Base-by-base conservation (phyloP, 1,140 invertebrate species). In the Drosophila bocqueti region DNA sequence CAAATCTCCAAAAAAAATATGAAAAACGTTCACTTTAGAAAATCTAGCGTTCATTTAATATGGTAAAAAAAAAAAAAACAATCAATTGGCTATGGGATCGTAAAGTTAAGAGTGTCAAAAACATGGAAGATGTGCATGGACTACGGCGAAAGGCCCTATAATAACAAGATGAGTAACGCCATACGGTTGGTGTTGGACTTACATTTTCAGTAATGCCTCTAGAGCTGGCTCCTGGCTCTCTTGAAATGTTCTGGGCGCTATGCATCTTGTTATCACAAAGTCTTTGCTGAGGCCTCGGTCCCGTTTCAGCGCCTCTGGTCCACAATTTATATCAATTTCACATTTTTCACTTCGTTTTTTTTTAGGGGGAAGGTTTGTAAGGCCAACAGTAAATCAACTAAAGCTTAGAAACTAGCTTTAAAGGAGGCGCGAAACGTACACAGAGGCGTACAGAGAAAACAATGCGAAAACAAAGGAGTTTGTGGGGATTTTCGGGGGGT, bases 301-400 rank as follows among this genome's bases (percentile, higher is more conserved):
- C 63, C 49, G 36, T 73, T 71, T 36, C 54, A 36, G 29, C 46
- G 45, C 64, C 40, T 54, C 36, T 50, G 49, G 49, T 49, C 47
- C 47, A 49, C 46, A 49, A 49, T 47, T 21, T 49, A 0, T 26
- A 49, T 49, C 2, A 34, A 34, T 31, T 34, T 52, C 29, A 52
- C n/a, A 34, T 26, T 29, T 47, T 45, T 50, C 24, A 18, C 34
- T 66, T 57, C 16, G 26, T 38, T 67, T n/a, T 52, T n/a, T 52
- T 52, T 45, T 29, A 50, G 9, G 21, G 57, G 46, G 50, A 26
- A 24, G 54, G 15, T 15, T 40, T 5, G 21, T 10, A 26, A 60
- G 63, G 18, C 54, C 62, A 64, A 64, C 62, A 60, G 62, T 77
- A 87, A 81, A 81, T 82, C 69, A 90, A 89, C 81, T 81, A 84